Evolutionary conservation across 1,140 invertebrate genomes (phyloP).

Genomic region (Pteromalus puparum): DNA sequence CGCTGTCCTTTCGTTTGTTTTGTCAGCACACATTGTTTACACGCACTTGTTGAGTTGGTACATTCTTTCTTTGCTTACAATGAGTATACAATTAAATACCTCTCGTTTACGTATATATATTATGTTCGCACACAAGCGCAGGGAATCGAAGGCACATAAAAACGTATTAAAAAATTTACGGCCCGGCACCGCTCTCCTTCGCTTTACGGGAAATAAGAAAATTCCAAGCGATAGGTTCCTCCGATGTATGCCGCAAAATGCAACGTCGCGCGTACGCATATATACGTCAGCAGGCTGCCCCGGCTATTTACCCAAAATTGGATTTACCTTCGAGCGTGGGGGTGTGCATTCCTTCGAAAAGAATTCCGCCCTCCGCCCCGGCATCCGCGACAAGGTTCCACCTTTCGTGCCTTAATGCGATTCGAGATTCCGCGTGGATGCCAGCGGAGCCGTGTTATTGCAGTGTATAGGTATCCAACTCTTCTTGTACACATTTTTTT

Average conservation of each 20-base stretch:
- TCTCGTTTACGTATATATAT: no score
- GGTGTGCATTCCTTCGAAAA: neutral
- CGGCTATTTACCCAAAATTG: conserved; percentile 36
- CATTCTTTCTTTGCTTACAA: no score
- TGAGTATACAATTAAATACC: no score
- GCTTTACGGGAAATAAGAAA: conserved; percentile 1
- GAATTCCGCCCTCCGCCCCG: neutral
- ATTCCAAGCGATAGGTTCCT: neutral
- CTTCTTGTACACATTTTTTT: no score
- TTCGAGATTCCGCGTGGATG: neutral
- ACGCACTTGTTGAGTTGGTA: no score
- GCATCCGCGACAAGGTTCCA: neutral
- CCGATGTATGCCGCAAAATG: neutral
- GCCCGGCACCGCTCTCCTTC: no score
- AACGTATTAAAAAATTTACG: neutral
- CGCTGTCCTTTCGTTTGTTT: neutral
- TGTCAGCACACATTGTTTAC: neutral
- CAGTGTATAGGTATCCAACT: no score
- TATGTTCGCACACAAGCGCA: no score
- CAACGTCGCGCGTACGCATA: conserved; percentile 4
- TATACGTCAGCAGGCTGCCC: neutral
- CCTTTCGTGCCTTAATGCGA: neutral
- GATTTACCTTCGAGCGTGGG: neutral
- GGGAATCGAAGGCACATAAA: neutral
- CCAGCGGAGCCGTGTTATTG: no score